A percentile compares a stretch with the other conserved stretches of the same genome.
These are phyloP conservation scores for Lymantria monacha DNA, from an alignment of 2,888 invertebrate genomes.

Conservation along the genomic window DNA sequence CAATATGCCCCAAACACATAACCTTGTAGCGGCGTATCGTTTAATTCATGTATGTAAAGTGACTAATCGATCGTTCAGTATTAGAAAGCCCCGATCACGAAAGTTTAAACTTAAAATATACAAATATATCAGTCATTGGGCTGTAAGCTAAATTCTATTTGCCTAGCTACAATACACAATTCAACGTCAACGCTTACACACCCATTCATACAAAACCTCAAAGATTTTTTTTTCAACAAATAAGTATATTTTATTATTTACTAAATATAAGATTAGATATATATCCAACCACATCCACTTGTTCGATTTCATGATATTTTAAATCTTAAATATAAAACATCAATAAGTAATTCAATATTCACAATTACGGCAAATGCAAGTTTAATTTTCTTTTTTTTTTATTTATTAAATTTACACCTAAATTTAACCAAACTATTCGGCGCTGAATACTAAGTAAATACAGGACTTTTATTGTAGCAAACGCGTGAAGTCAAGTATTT, in stretches of 20 bases:
- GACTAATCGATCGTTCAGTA: conserved; percentile 1
- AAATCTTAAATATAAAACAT: conserved; percentile 61
- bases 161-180: conserved; percentile 55
- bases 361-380: conserved; percentile 59
- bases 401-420: conserved; percentile 37
- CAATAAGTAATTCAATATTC: conserved; percentile 50
- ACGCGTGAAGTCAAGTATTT: too few species aligned
- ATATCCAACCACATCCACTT: conserved; percentile 53
- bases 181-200: conserved; percentile 30
- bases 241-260: conserved; percentile 35
- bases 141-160: conserved; percentile 50
- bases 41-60: background rate
- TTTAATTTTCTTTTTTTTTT: conserved; percentile 16
- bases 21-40: background rate
- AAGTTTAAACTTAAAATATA: conserved; percentile 65
- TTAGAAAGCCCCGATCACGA: conserved; percentile 52
- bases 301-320: conserved; percentile 72
- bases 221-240: conserved; percentile 37
- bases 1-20: conserved; percentile 17
- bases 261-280: conserved; percentile 34
- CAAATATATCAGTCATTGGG: conserved; percentile 77
- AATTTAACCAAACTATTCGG: conserved; percentile 2
- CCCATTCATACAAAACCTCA: conserved; percentile 33
- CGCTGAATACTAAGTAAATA: background rate
- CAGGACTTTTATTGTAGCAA: background rate